These are phyloP conservation scores for Sphaeramia orbicularis DNA, from an alignment of 2,797 vertebrate species.

Conservation along the genomic window DNA sequence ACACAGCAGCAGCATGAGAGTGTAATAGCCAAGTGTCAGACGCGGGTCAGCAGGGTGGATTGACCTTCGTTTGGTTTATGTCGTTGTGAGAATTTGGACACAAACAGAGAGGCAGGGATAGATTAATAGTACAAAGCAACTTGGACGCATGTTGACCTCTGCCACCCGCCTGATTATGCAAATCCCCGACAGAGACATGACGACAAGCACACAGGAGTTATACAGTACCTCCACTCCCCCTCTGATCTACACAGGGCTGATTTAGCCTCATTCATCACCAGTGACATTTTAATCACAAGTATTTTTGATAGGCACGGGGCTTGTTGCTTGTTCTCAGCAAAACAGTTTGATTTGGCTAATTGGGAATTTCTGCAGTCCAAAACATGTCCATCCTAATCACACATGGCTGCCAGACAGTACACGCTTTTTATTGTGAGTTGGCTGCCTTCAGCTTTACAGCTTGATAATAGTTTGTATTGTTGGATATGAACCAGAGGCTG, in stretches of 20 bases:
- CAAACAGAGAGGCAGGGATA: constrained; percentile 29
- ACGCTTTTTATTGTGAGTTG: constrained; percentile 61
- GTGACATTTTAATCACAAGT: constrained; percentile 77
- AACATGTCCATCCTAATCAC: constrained; percentile 56
- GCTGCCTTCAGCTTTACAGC: constrained; percentile 49
- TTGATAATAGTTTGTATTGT: constrained; percentile 54
- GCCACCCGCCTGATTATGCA: constrained; percentile 62
- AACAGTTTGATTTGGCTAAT: constrained; percentile 72
- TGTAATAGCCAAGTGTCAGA: constrained; percentile 35
- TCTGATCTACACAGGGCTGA: constrained; percentile 44
- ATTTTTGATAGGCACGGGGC: constrained; percentile 51
- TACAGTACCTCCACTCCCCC: constrained; percentile 18
- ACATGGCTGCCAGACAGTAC: constrained; percentile 47
- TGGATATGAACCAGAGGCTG: constrained; percentile 41
- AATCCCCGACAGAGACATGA: constrained; percentile 41
- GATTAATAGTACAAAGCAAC: constrained; percentile 66
- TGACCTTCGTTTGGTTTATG: constrained; percentile 47
- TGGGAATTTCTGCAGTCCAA: constrained; percentile 43
- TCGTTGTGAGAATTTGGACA: constrained; percentile 44
- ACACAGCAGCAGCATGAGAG: constrained; percentile 30
- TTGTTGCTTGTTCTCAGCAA: constrained; percentile 54
- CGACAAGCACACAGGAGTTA: constrained; percentile 28
- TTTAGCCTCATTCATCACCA: constrained; percentile 75
- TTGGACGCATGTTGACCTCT: constrained; percentile 51
- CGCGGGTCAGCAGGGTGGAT: constrained; percentile 43